Conservation (phyloP, 2,888 invertebrate species). For the Leptopilina myrica region DNA sequence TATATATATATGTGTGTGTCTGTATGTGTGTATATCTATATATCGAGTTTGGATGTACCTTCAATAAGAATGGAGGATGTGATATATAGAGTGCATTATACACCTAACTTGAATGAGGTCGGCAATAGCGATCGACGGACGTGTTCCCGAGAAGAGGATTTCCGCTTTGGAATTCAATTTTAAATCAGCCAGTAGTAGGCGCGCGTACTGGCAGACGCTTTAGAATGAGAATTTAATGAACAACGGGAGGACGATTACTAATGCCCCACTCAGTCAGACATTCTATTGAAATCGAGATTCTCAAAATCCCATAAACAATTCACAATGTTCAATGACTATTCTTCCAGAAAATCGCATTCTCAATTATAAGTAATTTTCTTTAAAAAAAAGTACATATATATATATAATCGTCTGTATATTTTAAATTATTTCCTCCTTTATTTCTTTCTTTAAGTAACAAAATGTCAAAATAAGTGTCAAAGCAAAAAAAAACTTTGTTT, state of each 20-base stretch:
- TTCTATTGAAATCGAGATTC: constrained; percentile 23
- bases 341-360: not conserved
- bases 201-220: constrained; percentile 31
- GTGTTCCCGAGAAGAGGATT: constrained; percentile 35
- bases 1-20: not conserved
- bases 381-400: too few species aligned
- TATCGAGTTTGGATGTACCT: constrained; percentile 6
- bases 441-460: too few species aligned
- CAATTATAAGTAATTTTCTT: too few species aligned
- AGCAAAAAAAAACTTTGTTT: too few species aligned
- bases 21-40: not conserved
- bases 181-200: constrained; percentile 30
- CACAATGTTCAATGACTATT: not conserved
- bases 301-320: constrained; percentile 6
- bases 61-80: constrained; percentile 34
- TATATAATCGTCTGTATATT: too few species aligned
- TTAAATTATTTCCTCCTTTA: too few species aligned
- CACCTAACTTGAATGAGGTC: constrained; percentile 40
- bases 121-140: constrained; percentile 34
- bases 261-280: constrained; percentile 9
- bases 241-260: constrained; percentile 26
- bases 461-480: too few species aligned
- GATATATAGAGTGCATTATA: constrained; percentile 33
- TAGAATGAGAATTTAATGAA: constrained; percentile 39
- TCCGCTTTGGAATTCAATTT: constrained; percentile 39